Base-by-base conservation (phyloP, 2,113 vertebrate species). In the Smithornis capensis region DNA sequence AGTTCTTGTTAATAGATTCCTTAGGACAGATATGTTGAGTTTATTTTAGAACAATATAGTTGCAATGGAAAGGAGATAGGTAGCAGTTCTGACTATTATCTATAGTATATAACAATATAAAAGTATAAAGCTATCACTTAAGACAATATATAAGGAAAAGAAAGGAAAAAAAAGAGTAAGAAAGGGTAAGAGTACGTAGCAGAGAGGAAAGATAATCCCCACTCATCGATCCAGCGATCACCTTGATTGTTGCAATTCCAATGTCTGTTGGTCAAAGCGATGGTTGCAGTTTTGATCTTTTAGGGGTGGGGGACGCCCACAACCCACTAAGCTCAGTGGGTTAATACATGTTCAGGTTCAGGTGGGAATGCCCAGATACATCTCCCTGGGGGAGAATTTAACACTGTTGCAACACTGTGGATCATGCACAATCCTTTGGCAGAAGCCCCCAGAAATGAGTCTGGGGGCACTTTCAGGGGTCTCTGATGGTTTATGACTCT, bases 401-500 rank as follows among this genome's bases (percentile, higher is more conserved):
- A 67, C 50, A 38, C 4, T 21, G 13, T 28, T 59, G 21, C 16
- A 67, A 59, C 25, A 76, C 25, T 31, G 49, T 57, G 35, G 44
- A 68, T 86, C 25, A 33, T 31, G 6, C 6, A 19, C 25, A 68
- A 21, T 9, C 31, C 37, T 35, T 22, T 29, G 25, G 35, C 14
- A 21, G 21, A 57, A 76, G 13, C 16, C 19, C 29, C 15, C 29
- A 57, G 35, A 37, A 76, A 50, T 25, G 25, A 40, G 15, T 22
- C 25, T 28, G 1, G 1, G 40, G 4, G 21, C 10, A 42, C 31
- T 25, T n/a, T 35, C 0, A 2, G 4, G 11, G 13, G 7, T 12
- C 25, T 59, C 14, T 18, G 35, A 7, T 11, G 25, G 31, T 42
- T 67, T 42, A 59, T 37, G 35, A 37, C 49, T 31, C 13, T 76